Evolutionary conservation across 2,113 vertebrate species (phyloP), one percentile per base, ranked within the genome.

Genomic region (Corythaixoides concolor): DNA sequence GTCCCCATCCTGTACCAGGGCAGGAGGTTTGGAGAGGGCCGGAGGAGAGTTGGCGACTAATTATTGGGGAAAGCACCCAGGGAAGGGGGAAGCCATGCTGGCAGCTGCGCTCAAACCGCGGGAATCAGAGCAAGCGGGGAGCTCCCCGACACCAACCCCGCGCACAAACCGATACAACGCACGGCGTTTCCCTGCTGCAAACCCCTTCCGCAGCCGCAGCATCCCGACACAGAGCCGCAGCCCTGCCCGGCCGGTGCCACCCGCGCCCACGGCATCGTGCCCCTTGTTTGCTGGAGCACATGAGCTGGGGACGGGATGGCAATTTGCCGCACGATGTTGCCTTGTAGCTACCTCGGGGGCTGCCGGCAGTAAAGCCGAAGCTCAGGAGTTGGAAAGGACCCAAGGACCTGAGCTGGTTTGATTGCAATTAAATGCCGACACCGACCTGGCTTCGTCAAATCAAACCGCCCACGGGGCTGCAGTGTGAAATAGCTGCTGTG

Each of bases 231-330:
- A 1, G 74, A 59, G 63, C 35, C 4, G 2, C 28, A 75, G 45
- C 33, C 35, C 41, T 21, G 52, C 43, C 43, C 1, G 2, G 28
- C 14, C 5, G 2, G 30, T 19, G 49, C 80, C 3, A 6, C 43
- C 9, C 1, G 3, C 53, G 52, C 60, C 5, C 1, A 58, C 69
- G 75, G 37, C 52, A 9, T 23, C 1, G 2, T 15, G 26, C 52
- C 20, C 68, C 49, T 47, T 5, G 12, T 23, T 41, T 28, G 39
- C 63, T 2, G 0, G 39, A 50, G 45, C 43, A n/a, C 3, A 1
- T 12, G 67, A 79, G 78, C 56, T 19, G 78, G 47, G 52, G 53
- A 56, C 3, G 1, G 63, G 69, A 12, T 1, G 18, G 45, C 11
- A 22, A 62, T 56, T n/a, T 69, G 35, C 68, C 33, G 67, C 33